Percentiles rank a stretch among this genome's conserved stretches.
phyloP scores from a whole-genome alignment of 2,797 vertebrate species.

The Malurus leucopterus region DNA sequence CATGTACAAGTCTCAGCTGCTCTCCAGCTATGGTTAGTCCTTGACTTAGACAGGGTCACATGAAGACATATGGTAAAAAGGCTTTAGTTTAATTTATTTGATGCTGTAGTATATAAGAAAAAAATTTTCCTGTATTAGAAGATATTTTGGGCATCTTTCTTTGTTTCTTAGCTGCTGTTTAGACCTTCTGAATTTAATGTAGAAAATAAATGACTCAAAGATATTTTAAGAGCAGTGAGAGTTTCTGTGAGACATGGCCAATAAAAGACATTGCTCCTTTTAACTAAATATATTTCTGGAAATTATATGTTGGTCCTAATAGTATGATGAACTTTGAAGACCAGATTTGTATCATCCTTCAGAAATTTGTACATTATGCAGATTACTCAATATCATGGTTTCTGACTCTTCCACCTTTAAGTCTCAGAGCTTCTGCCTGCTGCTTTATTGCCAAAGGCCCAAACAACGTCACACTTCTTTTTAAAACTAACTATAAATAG shows the following conservation, averaged over 20 bases:
- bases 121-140: not conserved
- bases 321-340: not conserved
- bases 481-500: not conserved
- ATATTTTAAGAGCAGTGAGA: not conserved
- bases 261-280: not conserved
- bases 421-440: not conserved
- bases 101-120: not conserved
- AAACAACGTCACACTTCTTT: not conserved
- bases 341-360: not conserved
- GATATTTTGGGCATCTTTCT: not conserved
- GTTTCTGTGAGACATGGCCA: not conserved
- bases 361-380: not conserved
- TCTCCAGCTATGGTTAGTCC: not conserved
- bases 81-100: not conserved
- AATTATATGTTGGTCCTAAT: not conserved
- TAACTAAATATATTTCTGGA: not conserved
- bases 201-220: not conserved
- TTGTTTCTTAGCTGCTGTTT: not conserved
- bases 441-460: not conserved
- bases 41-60: not conserved
- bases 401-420: not conserved
- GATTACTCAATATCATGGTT: fast-evolving
- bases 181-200: not conserved
- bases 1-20: not conserved
- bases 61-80: not conserved